Conservation (phyloP, 2,113 vertebrate genomes). For the Nibea coibor region DNA sequence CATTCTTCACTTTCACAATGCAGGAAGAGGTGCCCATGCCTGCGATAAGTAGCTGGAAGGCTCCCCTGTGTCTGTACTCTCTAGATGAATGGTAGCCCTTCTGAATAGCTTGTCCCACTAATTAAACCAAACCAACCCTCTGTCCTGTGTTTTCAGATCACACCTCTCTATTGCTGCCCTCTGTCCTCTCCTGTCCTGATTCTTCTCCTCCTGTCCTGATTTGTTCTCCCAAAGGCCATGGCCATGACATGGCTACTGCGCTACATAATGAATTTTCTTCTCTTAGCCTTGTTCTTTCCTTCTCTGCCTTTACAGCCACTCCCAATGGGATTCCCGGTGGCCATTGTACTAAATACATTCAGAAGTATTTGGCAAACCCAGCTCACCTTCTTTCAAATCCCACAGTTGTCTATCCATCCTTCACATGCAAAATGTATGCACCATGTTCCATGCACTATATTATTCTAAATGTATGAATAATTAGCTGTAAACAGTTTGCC, state of each 20-base stretch:
- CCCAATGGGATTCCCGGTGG: constrained; percentile 21
- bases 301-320: constrained; percentile 25
- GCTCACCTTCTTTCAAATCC: constrained; percentile 11
- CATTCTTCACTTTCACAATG: constrained; percentile 49
- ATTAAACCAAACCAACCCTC: constrained; percentile 45
- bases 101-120: constrained; percentile 47
- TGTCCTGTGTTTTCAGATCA: constrained; percentile 50
- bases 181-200: constrained; percentile 31
- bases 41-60: constrained; percentile 39
- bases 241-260: constrained; percentile 29
- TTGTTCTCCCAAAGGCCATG: constrained; percentile 49
- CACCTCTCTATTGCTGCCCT: constrained; percentile 47
- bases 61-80: constrained; percentile 42
- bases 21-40: constrained; percentile 30
- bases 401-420: not conserved
- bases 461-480: not conserved
- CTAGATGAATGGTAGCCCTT: constrained; percentile 23
- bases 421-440: not conserved
- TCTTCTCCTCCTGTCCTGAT: constrained; percentile 47
- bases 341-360: constrained; percentile 40
- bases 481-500: not conserved
- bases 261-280: constrained; percentile 54
- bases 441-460: not conserved
- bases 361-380: constrained; percentile 30
- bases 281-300: constrained; percentile 25